A percentile compares a stretch with the other conserved stretches of the same genome.
phyloP scores from a whole-genome alignment of 1,140 invertebrate genomes.

The Hyles euphorbiae region DNA sequence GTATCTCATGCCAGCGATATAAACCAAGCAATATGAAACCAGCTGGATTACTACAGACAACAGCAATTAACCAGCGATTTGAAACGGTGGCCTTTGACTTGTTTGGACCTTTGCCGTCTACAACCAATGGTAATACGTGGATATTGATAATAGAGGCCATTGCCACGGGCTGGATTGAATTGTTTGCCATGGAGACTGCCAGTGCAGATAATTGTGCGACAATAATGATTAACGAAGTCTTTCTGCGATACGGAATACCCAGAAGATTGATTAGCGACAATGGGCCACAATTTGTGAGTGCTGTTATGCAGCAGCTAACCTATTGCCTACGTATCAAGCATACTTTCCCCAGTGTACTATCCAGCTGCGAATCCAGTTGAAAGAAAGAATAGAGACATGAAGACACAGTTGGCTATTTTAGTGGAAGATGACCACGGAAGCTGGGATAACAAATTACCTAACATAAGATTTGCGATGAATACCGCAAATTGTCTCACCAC shows the following conservation, averaged over 20 bases:
- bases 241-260: constrained; percentile 48
- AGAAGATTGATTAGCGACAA: constrained; percentile 50
- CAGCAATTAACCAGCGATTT: constrained; percentile 26
- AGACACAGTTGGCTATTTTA: constrained; percentile 15
- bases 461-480: constrained; percentile 24
- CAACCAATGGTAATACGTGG: constrained; percentile 24
- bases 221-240: constrained; percentile 42
- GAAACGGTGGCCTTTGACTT: constrained; percentile 37
- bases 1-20: constrained; percentile 30
- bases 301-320: constrained; percentile 34
- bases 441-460: constrained; percentile 17
- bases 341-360: not conserved
- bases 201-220: constrained; percentile 38
- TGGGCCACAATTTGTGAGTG: constrained; percentile 46
- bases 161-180: constrained; percentile 42
- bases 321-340: constrained; percentile 38
- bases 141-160: constrained; percentile 45
- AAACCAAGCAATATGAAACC: constrained; percentile 39
- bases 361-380: too few species aligned
- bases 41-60: constrained; percentile 27
- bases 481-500: constrained; percentile 9
- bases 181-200: constrained; percentile 36
- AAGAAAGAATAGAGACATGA: constrained; percentile 3
- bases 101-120: constrained; percentile 36
- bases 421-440: constrained; percentile 11